These are phyloP conservation scores for Halisarca cf. caerulea DNA, from an alignment of 37 sponge, comb jelly and placozoan species.

Conservation along the genomic window DNA sequence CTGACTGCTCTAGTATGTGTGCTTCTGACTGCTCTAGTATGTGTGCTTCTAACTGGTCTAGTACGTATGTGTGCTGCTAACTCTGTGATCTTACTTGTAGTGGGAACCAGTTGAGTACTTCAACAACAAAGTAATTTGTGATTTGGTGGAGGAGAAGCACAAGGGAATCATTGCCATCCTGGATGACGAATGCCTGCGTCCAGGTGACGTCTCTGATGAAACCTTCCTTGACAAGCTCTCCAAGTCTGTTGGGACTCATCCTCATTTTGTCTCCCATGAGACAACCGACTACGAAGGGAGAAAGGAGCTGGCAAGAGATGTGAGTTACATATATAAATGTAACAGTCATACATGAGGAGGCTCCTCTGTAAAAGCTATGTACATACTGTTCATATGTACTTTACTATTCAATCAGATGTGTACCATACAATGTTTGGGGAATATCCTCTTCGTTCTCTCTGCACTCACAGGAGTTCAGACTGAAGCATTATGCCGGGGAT, in stretches of 20 bases:
- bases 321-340: no score
- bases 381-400: background rate
- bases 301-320: constrained; percentile 48
- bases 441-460: background rate
- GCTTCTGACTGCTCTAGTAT: no score
- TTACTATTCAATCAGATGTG: no score
- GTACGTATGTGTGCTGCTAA: no score
- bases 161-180: constrained; percentile 78
- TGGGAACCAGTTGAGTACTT: constrained; percentile 87
- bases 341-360: no score
- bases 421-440: no score
- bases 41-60: no score
- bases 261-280: constrained; percentile 67
- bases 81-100: no score
- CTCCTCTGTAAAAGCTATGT: background rate
- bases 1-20: no score
- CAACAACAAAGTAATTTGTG: constrained; percentile 89
- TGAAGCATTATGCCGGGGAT: constrained; percentile 86
- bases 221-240: constrained; percentile 69
- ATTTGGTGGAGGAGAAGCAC: constrained; percentile 81
- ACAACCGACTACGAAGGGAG: constrained; percentile 70
- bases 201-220: constrained; percentile 71
- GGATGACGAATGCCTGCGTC: constrained; percentile 85
- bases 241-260: constrained; percentile 52
- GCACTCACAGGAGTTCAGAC: constrained; percentile 59